phyloP scores from a whole-genome alignment of 2,797 vertebrate genomes.

The Ctenopoma kingsleyae region DNA sequence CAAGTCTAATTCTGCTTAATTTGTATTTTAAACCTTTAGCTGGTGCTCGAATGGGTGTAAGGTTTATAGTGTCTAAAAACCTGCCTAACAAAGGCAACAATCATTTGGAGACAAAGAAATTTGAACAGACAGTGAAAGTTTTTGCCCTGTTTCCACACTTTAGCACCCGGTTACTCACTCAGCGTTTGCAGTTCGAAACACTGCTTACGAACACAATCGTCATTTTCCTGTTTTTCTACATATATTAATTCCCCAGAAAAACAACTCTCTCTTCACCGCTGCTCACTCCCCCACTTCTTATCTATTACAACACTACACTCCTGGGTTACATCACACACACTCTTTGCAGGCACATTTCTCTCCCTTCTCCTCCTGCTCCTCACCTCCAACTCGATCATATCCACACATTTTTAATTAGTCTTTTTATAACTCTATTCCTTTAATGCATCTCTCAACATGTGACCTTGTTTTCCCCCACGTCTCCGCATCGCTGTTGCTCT shows the following conservation, averaged over 20 bases:
- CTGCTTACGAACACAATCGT: constrained; percentile 4
- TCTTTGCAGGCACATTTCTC: constrained; percentile 2
- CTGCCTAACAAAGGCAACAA: not conserved
- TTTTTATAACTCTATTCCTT: constrained; percentile 75
- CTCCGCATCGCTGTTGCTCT: not conserved
- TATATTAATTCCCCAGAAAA: constrained; percentile 33
- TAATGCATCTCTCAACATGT: constrained; percentile 54
- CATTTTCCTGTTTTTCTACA: not conserved
- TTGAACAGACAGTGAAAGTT: not conserved
- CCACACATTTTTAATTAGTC: constrained; percentile 80
- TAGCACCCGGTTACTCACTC: not conserved
- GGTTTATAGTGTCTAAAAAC: not conserved
- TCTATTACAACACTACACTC: constrained; percentile 62
- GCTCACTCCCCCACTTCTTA: constrained; percentile 25
- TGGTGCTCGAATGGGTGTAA: not conserved
- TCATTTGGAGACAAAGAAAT: constrained; percentile 5
- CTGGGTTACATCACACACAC: constrained; percentile 75
- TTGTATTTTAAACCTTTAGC: not conserved
- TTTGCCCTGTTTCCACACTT: not conserved
- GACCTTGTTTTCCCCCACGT: constrained; percentile 41
- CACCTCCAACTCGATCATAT: constrained; percentile 55
- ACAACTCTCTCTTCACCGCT: constrained; percentile 4
- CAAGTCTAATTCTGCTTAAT: not conserved
- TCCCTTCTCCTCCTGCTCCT: constrained; percentile 17
- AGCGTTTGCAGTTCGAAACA: constrained; percentile 9